Base-by-base conservation (phyloP, 2,113 vertebrate species). In the Chionis minor region DNA sequence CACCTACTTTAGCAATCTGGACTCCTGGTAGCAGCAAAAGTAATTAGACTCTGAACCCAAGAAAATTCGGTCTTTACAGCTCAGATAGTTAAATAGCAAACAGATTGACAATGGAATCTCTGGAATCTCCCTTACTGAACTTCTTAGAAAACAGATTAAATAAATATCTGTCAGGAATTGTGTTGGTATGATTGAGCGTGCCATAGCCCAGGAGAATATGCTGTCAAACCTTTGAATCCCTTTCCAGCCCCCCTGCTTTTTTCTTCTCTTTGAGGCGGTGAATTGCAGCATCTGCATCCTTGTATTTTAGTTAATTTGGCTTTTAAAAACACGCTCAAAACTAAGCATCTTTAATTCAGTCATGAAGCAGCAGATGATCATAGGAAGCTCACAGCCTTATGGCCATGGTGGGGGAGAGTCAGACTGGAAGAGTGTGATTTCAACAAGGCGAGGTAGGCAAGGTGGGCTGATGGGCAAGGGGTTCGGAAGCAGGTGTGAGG, bases 1-100 rank as follows among this genome's bases (percentile, higher is more conserved):
- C 90, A 88, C 86, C 90, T 78, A 94, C 65, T 93, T 86, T 4
- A 92, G 90, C 85, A 75, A 78, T 86, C 86, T 89, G 83, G 69
- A 96, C 56, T 55, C 72, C 52, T 72, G 40, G 77, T 84, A 96
- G 73, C 65, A 92, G 92, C 66, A 96, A 91, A 86, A 71, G 91
- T 77, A 94, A 94, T 89, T 94, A 94, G 88, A 91, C 49, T 91
- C 84, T 88, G 87, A 94, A 93, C 73, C 93, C 80, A 71, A 91
- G 72, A 88, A 96, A 95, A 95, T 67, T 88, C 59, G 61, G 32
- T 27, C 88, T 90, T 82, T 77, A 75, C 74, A 90, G 54, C 81
- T 88, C 6, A 0, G 62, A 89, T 89, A 92, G 92, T 90, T 88
- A 95, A 96, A 93, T 35, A 90, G 79, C 16, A 75, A 95, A 94